Evolutionary conservation across 1,140 invertebrate genomes (phyloP).

Genomic region (Mya arenaria): DNA sequence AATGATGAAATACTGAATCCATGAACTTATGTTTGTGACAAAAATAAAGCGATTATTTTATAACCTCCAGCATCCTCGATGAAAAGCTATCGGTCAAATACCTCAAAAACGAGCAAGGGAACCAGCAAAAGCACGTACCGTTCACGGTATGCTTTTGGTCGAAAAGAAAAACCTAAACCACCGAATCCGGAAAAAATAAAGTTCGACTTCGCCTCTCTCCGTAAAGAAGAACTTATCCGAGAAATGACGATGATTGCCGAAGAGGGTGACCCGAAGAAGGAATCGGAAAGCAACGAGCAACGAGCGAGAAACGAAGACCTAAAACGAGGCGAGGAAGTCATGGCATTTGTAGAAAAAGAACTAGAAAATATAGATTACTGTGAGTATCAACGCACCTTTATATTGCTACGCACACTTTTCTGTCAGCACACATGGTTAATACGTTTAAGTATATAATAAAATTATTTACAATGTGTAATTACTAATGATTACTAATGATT

Average conservation of each 20-base stretch:
- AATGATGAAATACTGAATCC: no score
- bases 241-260: conserved; percentile 53
- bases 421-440: no score
- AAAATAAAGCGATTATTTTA: no score
- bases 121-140: conserved; percentile 23
- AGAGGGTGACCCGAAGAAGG: conserved; percentile 34
- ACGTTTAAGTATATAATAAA: no score
- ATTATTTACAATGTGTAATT: no score
- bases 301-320: background rate
- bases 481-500: no score
- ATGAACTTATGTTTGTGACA: no score
- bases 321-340: conserved; percentile 44
- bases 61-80: conserved; percentile 18
- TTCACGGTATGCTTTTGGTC: conserved; percentile 25
- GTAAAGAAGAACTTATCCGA: conserved; percentile 30
- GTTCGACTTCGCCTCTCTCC: conserved; percentile 43
- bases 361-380: conserved; percentile 15
- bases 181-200: conserved; percentile 48
- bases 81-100: background rate
- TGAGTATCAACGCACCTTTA: no score
- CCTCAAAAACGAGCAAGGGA: conserved; percentile 16
- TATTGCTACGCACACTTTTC: no score
- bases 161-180: conserved; percentile 28
- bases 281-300: conserved; percentile 2
- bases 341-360: conserved; percentile 36